phyloP scores from a whole-genome alignment of 2,888 invertebrate species.

The Lasioglossum vierecki region DNA sequence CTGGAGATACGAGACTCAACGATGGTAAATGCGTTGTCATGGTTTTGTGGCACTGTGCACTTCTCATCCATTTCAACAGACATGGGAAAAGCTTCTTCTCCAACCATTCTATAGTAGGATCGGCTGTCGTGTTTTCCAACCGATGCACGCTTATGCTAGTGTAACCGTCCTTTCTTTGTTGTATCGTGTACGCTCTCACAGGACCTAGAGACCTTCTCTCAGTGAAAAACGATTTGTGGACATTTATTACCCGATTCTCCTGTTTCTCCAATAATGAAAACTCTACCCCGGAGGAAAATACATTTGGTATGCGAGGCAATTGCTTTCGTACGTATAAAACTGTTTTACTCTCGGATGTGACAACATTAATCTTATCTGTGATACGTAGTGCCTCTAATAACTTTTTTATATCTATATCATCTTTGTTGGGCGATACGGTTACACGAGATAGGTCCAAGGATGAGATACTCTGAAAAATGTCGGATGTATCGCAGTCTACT shows the following conservation, averaged over 20 bases:
- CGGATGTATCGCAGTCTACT: constrained; percentile 76
- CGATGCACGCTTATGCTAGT: constrained; percentile 56
- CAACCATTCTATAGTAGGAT: constrained; percentile 85
- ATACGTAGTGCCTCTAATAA: constrained; percentile 76
- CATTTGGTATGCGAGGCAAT: constrained; percentile 80
- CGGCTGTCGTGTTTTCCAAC: constrained; percentile 26
- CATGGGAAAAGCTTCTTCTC: constrained; percentile 86
- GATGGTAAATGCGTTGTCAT: constrained; percentile 83
- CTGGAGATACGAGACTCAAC: constrained; percentile 88
- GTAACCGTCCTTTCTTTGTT: constrained; percentile 60
- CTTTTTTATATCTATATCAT: constrained; percentile 50
- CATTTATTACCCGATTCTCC: constrained; percentile 83
- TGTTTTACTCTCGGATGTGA: constrained; percentile 60
- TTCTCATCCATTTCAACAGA: constrained; percentile 87
- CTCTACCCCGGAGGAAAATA: constrained; percentile 83
- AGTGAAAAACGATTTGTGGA: constrained; percentile 83
- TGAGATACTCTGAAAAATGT: constrained; percentile 68
- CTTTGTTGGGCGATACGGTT: background rate
- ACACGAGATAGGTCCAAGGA: background rate
- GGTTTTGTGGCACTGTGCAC: constrained; percentile 71
- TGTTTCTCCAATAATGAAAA: constrained; percentile 81
- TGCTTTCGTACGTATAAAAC: constrained; percentile 84
- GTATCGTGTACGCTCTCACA: constrained; percentile 72
- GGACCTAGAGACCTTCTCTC: constrained; percentile 84
- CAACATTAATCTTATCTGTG: constrained; percentile 68